Percentiles rank a stretch among this genome's conserved stretches.
Conservation (phyloP, 2,888 invertebrate genomes). For the Panorpa germanica region DNA sequence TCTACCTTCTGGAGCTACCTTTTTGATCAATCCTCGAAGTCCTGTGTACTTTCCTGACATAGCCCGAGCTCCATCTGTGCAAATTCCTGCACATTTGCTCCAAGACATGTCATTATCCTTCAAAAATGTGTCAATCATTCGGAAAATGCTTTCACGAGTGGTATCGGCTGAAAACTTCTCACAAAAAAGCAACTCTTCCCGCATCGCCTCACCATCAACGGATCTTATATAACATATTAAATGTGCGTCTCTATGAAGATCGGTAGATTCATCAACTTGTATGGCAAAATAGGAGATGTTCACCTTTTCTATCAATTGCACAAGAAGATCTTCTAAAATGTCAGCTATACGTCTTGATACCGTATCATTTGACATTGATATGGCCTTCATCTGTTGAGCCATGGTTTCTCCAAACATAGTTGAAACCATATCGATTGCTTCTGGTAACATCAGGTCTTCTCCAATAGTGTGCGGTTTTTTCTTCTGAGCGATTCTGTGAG, state of each 20-base stretch:
- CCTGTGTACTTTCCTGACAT: conserved; percentile 12
- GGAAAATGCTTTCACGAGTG: conserved; percentile 14
- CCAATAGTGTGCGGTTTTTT: conserved; percentile 10
- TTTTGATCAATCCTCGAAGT: conserved; percentile 11
- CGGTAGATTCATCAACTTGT: conserved; percentile 15
- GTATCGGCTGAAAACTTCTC: conserved; percentile 13
- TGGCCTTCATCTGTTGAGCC: conserved; percentile 12
- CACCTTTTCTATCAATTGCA: conserved; percentile 13
- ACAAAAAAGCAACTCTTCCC: conserved; percentile 15
- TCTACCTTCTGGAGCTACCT: conserved; percentile 11
- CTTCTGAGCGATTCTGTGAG: conserved; percentile 11
- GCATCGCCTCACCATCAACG: conserved; percentile 12
- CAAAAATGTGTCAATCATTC: conserved; percentile 14
- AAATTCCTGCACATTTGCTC: conserved; percentile 11
- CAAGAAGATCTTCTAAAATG: conserved; percentile 15
- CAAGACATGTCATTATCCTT: conserved; percentile 11
- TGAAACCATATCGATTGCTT: conserved; percentile 12
- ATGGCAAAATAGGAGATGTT: conserved; percentile 11
- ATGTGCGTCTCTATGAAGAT: conserved; percentile 12
- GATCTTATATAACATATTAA: conserved; percentile 14
- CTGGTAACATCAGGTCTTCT: conserved; percentile 11
- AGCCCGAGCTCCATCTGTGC: conserved; percentile 12
- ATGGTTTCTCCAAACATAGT: conserved; percentile 12
- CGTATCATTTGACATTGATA: conserved; percentile 18
- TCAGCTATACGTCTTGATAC: conserved; percentile 17